Percentiles rank a stretch among this genome's conserved stretches.
phyloP scores from a whole-genome alignment of 2,113 vertebrate genomes.

The Procavia capensis region DNA sequence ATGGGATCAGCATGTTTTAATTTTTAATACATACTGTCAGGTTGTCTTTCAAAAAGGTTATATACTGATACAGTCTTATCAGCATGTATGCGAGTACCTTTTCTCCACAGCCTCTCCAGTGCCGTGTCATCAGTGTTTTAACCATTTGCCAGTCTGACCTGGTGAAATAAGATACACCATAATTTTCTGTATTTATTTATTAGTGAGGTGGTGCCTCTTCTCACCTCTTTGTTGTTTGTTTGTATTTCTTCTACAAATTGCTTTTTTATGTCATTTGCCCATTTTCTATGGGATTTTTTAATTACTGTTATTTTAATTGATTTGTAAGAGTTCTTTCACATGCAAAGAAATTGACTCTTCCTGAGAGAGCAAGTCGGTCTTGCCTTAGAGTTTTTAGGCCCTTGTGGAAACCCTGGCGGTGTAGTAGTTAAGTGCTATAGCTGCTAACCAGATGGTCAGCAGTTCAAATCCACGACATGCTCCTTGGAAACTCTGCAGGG shows the following conservation, averaged over 20 bases:
- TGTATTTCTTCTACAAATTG: slow-evolving; percentile 40
- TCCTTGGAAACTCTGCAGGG: no score
- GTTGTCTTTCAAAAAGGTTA: not conserved
- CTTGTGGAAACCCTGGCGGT: no score
- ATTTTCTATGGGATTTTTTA: not conserved
- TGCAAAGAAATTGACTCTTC: slow-evolving; percentile 30
- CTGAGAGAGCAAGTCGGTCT: not conserved
- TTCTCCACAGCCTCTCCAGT: not conserved
- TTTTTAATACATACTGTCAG: slow-evolving; percentile 3
- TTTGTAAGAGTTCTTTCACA: slow-evolving; percentile 56
- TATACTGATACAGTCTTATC: no score
- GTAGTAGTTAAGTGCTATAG: no score
- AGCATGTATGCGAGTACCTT: not conserved
- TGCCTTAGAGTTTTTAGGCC: not conserved
- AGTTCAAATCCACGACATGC: no score
- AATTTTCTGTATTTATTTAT: not conserved
- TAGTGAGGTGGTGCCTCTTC: not conserved
- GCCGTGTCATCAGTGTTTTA: not conserved
- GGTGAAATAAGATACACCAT: not conserved
- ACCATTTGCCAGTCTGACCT: not conserved
- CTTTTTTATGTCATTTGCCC: slow-evolving; percentile 51
- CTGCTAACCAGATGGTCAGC: no score
- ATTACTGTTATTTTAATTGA: not conserved
- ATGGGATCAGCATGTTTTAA: slow-evolving; percentile 31
- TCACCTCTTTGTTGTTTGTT: not conserved